Conservation (phyloP, 1,140 invertebrate genomes). For the Aradophagus sp. region DNA sequence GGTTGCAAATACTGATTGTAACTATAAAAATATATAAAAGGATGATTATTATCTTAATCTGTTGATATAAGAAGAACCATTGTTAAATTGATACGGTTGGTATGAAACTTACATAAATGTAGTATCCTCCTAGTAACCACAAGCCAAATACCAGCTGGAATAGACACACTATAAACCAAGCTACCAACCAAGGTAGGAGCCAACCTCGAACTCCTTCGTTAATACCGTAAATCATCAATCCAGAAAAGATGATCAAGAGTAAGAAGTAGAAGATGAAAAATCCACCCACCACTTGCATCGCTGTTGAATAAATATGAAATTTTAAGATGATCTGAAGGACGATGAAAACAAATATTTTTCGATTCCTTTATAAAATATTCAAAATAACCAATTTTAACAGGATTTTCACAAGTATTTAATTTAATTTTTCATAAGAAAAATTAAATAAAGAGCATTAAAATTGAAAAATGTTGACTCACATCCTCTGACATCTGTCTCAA, state of each 20-base stretch:
- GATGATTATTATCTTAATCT: conserved; percentile 10
- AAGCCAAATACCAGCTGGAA: conserved; percentile 88
- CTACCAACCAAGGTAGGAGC: conserved; percentile 86
- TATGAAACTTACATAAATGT: conserved; percentile 86
- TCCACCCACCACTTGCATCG: conserved; percentile 82
- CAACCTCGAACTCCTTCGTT: conserved; percentile 82
- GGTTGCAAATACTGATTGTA: conserved; percentile 84
- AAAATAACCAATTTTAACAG: too few relatives aligned
- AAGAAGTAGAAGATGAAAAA: conserved; percentile 85
- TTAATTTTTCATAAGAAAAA: too few relatives aligned
- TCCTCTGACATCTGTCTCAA: conserved; percentile 86
- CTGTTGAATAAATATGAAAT: conserved; percentile 74
- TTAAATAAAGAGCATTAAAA: too few relatives aligned
- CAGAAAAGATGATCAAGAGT: conserved; percentile 79
- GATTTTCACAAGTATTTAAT: too few relatives aligned
- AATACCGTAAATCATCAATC: conserved; percentile 78
- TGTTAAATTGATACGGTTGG: too few relatives aligned
- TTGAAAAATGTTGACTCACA: too few relatives aligned
- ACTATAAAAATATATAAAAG: conserved; percentile 76
- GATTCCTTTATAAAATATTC: too few relatives aligned
- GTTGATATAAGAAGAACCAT: conserved; percentile 15
- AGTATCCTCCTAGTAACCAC: conserved; percentile 89
- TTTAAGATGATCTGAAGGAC: too few relatives aligned
- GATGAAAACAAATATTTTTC: too few relatives aligned
- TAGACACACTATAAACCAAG: conserved; percentile 81